Conservation (phyloP, 2,888 invertebrate genomes). For the Lasioglossum zephyrum region DNA sequence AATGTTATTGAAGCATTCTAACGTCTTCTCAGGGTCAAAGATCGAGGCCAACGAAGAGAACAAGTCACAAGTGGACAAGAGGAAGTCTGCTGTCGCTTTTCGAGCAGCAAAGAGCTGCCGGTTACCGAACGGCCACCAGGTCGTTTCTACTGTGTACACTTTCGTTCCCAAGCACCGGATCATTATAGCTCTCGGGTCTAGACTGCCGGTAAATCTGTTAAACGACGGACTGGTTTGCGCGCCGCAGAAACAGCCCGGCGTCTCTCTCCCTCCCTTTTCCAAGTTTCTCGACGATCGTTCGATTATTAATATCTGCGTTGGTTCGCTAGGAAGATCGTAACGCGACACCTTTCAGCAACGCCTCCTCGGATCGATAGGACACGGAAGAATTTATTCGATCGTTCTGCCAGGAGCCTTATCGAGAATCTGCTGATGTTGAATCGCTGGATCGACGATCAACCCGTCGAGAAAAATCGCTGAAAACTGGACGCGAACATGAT, state of each 20-base stretch:
- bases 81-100: background rate
- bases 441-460: background rate
- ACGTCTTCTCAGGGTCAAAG: background rate
- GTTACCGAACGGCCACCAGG: background rate
- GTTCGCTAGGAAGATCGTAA: constrained; percentile 60
- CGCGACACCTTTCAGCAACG: constrained; percentile 63
- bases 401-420: constrained; percentile 9
- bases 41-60: background rate
- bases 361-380: constrained; percentile 45
- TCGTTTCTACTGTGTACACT: constrained; percentile 1
- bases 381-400: constrained; percentile 31
- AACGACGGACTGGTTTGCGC: constrained; percentile 48
- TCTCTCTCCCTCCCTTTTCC: background rate
- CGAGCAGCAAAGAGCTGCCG: background rate
- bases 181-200: constrained; percentile 35
- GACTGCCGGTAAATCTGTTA: constrained; percentile 34
- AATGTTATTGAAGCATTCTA: background rate
- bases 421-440: constrained; percentile 14
- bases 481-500: background rate
- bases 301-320: constrained; percentile 61
- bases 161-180: constrained; percentile 18
- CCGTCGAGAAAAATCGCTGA: background rate
- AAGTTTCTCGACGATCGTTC: constrained; percentile 35
- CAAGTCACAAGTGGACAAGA: background rate
- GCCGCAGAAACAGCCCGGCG: background rate